Percentiles rank a stretch among this genome's conserved stretches.
Conservation (phyloP, 2,888 invertebrate species). For the Lamellibrachia columna region DNA sequence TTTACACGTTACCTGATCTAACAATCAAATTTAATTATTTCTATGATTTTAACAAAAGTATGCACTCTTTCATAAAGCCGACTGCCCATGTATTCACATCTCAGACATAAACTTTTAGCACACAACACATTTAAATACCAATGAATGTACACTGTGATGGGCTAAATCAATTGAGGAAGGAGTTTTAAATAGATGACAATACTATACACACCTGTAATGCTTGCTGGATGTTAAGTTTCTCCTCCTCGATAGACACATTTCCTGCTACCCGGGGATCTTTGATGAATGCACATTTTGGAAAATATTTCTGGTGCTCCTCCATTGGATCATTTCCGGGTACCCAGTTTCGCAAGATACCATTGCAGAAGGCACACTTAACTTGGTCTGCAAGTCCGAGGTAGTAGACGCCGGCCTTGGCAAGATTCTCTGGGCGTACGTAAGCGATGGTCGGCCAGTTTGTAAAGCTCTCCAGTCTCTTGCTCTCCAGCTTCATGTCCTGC, state of each 20-base stretch:
- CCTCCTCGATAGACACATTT: not conserved
- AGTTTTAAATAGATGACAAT: not conserved
- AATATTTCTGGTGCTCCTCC: not conserved
- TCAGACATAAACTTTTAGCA: too few relatives aligned
- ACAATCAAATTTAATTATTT: too few relatives aligned
- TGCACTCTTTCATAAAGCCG: too few relatives aligned
- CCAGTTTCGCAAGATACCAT: not conserved
- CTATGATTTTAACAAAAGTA: too few relatives aligned
- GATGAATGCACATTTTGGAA: not conserved
- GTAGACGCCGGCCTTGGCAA: not conserved
- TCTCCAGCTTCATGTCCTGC: not conserved
- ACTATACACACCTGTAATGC: not conserved
- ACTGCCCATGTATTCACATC: too few relatives aligned
- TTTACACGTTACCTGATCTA: too few relatives aligned
- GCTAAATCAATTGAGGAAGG: not conserved
- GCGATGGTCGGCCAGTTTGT: not conserved
- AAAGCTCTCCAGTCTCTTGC: not conserved
- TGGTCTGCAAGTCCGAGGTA: not conserved
- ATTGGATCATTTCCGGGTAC: not conserved
- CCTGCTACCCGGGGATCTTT: not conserved
- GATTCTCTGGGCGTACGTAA: not conserved
- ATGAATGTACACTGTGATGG: too few relatives aligned
- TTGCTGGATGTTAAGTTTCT: not conserved
- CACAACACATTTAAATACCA: too few relatives aligned
- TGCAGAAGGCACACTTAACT: not conserved